Evolutionary conservation across 2,888 invertebrate species (phyloP).

Genomic region (Synanthedon formicaeformis): DNA sequence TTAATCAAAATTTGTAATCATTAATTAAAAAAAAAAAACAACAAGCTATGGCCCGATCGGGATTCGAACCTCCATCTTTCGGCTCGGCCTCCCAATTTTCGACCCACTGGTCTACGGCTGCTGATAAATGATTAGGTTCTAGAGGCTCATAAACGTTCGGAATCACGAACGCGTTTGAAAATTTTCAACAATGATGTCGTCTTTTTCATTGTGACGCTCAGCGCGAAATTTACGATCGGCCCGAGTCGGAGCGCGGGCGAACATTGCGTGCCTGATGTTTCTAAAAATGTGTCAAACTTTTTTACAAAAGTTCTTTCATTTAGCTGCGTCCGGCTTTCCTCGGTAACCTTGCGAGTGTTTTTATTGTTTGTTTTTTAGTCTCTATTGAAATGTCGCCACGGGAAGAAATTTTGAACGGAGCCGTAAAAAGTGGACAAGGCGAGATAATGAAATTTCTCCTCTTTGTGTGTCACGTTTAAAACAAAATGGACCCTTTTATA

Average conservation of each 20-base stretch:
- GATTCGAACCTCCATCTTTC: too few species aligned
- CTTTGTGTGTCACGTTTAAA: conserved; percentile 5
- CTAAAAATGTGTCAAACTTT: conserved; percentile 70
- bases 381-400: conserved; percentile 59
- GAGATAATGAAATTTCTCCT: conserved; percentile 49
- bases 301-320: conserved; percentile 68
- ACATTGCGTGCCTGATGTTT: conserved; percentile 66
- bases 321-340: conserved; percentile 60
- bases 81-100: too few species aligned
- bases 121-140: background rate
- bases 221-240: conserved; percentile 60
- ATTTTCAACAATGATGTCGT: conserved; percentile 65
- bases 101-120: background rate
- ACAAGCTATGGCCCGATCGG: too few species aligned
- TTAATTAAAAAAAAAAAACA: too few species aligned
- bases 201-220: conserved; percentile 67
- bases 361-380: conserved; percentile 63
- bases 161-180: conserved; percentile 52
- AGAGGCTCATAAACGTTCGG: conserved; percentile 20
- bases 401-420: conserved; percentile 46
- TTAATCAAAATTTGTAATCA: too few species aligned
- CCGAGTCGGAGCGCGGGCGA: conserved; percentile 34
- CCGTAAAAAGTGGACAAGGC: conserved; percentile 42
- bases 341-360: conserved; percentile 51
- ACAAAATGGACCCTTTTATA: too few species aligned